phyloP scores from a whole-genome alignment of 2,113 vertebrate species.

The Triplophysa rosa region DNA sequence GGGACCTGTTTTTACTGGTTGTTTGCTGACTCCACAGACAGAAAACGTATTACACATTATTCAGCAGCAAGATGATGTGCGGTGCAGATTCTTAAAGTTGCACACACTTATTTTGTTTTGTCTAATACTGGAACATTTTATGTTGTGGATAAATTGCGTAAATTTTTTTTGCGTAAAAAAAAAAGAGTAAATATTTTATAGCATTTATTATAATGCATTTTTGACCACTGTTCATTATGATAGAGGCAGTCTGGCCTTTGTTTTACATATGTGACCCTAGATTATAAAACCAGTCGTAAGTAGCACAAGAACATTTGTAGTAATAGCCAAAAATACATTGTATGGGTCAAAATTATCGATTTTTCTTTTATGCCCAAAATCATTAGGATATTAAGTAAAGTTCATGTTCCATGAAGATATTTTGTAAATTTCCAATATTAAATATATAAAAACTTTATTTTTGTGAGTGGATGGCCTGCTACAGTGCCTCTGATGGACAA shows the following conservation, averaged over 20 bases:
- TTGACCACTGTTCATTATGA: neutral
- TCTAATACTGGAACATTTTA: slow-evolving; percentile 16
- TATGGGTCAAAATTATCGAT: no score
- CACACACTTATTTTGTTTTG: neutral
- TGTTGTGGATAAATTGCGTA: slow-evolving; percentile 20
- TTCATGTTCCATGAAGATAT: no score
- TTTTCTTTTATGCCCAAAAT: no score
- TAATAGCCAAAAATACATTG: no score
- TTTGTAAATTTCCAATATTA: no score
- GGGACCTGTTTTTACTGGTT: neutral
- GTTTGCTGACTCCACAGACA: slow-evolving; percentile 38
- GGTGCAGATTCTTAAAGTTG: slow-evolving; percentile 26
- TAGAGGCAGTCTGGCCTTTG: neutral
- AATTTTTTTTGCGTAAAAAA: no score
- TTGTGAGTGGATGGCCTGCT: no score
- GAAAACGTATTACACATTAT: slow-evolving; percentile 27
- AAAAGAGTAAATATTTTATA: no score
- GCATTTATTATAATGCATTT: neutral
- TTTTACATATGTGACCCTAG: neutral
- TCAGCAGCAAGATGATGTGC: slow-evolving; percentile 23
- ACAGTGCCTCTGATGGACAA: no score
- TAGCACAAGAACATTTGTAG: no score
- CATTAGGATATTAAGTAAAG: no score
- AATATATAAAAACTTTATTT: no score
- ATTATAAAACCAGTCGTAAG: neutral